Evolutionary conservation across 1,140 invertebrate species (phyloP).

Genomic region (Drosophila orosa): DNA sequence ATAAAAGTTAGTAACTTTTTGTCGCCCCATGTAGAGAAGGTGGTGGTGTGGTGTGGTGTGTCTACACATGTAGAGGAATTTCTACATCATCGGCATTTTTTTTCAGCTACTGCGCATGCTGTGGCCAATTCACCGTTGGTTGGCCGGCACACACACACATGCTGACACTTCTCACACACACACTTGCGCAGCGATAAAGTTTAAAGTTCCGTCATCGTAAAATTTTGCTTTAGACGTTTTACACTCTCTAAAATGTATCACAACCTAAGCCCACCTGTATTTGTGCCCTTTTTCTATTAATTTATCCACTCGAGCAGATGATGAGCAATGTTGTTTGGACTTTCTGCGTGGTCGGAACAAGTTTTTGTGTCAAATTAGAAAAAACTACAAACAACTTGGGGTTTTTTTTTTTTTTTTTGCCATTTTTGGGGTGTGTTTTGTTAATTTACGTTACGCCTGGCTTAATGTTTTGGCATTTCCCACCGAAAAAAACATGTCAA

Average conservation of each 20-base stretch:
- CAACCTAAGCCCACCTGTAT: constrained; percentile 20
- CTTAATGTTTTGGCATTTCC: constrained; percentile 58
- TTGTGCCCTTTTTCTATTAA: constrained; percentile 15
- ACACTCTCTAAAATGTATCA: constrained; percentile 4
- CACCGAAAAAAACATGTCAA: constrained; percentile 55
- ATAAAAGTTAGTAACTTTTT: constrained; percentile 51
- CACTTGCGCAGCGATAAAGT: constrained; percentile 20
- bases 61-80: constrained; percentile 51
- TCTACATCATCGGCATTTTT: constrained; percentile 38
- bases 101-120: constrained; percentile 70
- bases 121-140: constrained; percentile 51
- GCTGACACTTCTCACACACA: neutral
- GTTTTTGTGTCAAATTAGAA: constrained; percentile 13
- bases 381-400: constrained; percentile 21
- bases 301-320: constrained; percentile 37
- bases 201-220: constrained; percentile 73
- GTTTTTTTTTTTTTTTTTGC: constrained; percentile 2
- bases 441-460: constrained; percentile 46
- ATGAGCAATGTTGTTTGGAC: constrained; percentile 41
- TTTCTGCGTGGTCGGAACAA: constrained; percentile 40
- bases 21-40: constrained; percentile 17
- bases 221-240: constrained; percentile 55
- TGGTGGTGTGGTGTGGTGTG: neutral
- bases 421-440: constrained; percentile 37
- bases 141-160: constrained; percentile 56